Evolutionary conservation across 2,113 vertebrate species (phyloP).

Genomic region (Tricholaema leucomelas): DNA sequence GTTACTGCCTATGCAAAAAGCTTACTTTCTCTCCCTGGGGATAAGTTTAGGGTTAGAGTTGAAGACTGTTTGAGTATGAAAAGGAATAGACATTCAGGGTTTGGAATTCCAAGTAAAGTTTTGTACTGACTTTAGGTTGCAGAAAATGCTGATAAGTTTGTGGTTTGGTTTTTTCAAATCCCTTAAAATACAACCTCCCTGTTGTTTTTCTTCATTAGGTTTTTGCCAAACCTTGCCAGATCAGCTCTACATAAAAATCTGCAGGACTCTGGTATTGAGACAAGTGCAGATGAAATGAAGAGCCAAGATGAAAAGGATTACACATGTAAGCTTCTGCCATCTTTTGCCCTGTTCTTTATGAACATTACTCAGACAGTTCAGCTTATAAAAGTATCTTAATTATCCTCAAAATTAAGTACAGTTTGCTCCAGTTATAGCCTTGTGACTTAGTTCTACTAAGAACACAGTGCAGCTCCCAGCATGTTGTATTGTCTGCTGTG

Average conservation of each 20-base stretch:
- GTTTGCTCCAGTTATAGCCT: not conserved
- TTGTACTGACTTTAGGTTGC: not conserved
- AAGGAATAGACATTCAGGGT: not conserved
- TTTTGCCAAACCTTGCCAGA: constrained; percentile 90
- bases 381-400: not conserved
- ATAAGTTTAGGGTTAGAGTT: no score
- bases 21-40: not conserved
- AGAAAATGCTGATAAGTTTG: not conserved
- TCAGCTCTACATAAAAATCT: constrained; percentile 89
- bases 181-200: not conserved
- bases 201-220: constrained; percentile 72
- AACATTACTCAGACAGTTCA: not conserved
- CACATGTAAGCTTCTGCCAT: constrained; percentile 78
- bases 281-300: constrained; percentile 22
- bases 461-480: not conserved
- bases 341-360: not conserved
- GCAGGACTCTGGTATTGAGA: constrained; percentile 80
- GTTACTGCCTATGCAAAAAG: not conserved
- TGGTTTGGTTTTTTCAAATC: not conserved
- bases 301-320: constrained; percentile 69
- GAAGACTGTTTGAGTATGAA: not conserved
- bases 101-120: not conserved
- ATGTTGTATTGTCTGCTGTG: not conserved
- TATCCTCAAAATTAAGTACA: not conserved
- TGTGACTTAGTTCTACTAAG: not conserved